Evolutionary conservation across 1,140 invertebrate genomes (phyloP).

Genomic region (Lepeophtheirus salmonis): DNA sequence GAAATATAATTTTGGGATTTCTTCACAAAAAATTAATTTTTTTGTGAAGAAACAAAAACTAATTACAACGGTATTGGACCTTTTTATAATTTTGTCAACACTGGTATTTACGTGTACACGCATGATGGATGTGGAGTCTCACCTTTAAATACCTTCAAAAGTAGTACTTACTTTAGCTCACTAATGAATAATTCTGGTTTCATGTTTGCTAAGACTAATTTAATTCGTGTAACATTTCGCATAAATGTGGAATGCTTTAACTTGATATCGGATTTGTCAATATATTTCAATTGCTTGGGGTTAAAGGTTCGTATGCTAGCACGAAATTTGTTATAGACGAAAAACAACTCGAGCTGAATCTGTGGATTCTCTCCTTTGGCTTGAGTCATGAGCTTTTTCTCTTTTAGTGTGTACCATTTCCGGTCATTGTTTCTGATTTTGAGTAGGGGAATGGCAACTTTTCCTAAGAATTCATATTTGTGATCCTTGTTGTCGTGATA

Average conservation of each 20-base stretch:
- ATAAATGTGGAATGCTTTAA: constrained; percentile 88
- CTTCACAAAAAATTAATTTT: too few species aligned
- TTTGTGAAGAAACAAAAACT: too few species aligned
- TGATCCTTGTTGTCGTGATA: constrained; percentile 96
- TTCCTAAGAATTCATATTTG: constrained; percentile 91
- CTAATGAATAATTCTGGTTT: constrained; percentile 22
- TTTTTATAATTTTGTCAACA: too few species aligned
- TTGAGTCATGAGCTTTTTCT: constrained; percentile 67
- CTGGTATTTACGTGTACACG: too few species aligned
- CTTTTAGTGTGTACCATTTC: constrained; percentile 83
- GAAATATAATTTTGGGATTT: too few species aligned
- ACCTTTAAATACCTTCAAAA: too few species aligned
- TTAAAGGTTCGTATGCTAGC: constrained; percentile 77
- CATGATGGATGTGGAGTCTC: too few species aligned
- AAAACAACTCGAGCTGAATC: constrained; percentile 73
- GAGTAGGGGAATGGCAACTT: constrained; percentile 71
- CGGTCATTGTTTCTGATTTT: constrained; percentile 71
- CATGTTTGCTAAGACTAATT: constrained; percentile 66
- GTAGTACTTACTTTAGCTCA: too few species aligned
- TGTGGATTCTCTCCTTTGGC: constrained; percentile 77
- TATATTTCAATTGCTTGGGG: constrained; percentile 88
- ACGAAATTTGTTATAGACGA: constrained; percentile 60
- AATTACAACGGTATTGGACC: too few species aligned
- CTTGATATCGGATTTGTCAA: constrained; percentile 57
- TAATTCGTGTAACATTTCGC: constrained; percentile 76